Base-by-base conservation (phyloP, 1,140 invertebrate genomes). In the Ips typographus region DNA sequence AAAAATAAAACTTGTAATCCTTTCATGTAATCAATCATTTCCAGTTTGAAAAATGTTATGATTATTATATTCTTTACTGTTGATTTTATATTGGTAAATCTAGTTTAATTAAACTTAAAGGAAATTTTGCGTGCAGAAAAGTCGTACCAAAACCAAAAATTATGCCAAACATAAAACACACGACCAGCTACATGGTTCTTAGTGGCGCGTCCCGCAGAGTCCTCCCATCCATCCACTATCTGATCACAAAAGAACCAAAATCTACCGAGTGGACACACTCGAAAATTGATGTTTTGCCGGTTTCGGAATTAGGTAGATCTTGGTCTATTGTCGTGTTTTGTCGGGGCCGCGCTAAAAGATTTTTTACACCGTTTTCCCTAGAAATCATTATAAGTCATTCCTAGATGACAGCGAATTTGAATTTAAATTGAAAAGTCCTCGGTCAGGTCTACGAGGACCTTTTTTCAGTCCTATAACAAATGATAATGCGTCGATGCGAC, bases 201-300 rank as follows among this genome's bases (percentile, higher is more conserved):
- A 22, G 22, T 22, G 22, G 22, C 22, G 22, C 44, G n/a, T 5
- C 44, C 44, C 44, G 4, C 44, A 22, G 22, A 22, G 22, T 22
- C 22, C 22, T 22, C 22, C 22, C 22, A 22, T 22, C 22, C 22
- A 22, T 22, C 22, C 44, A n/a, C 74, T 75, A 75, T 75, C 74
- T 70, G 74, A 75, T 75, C 43, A 44, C 22, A 22, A 22, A 22
- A 22, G 22, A 22, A 22, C 22, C 22, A 22, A 22, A 22, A 22
- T 64, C 68, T 71, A 8, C 2, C 52, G 51, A 70, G 58, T 49
- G 40, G 71, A 74, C 72, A 73, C 53, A 63, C 53, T 49, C 58
- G 73, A 73, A 71, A 76, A 76, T 74, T 73, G 74, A 73, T 76
- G 74, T 76, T 76, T 76, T 76, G 74, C 71, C 74, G 74, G 74